phyloP scores from a whole-genome alignment of 1,140 invertebrate genomes.

The Drosophila nannoptera region DNA sequence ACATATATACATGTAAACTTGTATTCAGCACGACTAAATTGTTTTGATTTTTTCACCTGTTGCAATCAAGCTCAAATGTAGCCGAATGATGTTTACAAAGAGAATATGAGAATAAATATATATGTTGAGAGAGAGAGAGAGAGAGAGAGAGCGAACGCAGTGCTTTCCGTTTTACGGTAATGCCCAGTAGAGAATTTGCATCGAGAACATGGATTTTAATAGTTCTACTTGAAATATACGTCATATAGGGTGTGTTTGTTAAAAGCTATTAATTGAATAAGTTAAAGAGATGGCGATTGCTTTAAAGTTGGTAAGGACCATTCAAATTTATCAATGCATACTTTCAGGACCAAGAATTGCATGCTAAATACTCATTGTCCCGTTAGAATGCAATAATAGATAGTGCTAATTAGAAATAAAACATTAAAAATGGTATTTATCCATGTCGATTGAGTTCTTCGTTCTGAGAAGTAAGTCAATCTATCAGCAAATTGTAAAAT shows the following conservation, averaged over 20 bases:
- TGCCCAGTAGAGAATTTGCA: conserved; percentile 37
- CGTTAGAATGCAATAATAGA: too few species aligned
- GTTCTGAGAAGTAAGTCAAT: too few species aligned
- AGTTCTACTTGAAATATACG: neutral
- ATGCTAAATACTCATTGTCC: too few species aligned
- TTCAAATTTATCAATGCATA: neutral
- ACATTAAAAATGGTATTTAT: too few species aligned
- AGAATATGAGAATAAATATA: too few species aligned
- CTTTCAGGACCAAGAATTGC: neutral
- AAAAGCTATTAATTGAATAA: too few species aligned
- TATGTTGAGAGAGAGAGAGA: conserved; percentile 18
- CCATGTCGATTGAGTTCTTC: too few species aligned
- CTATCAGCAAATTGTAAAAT: too few species aligned
- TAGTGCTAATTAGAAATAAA: too few species aligned
- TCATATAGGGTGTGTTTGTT: too few species aligned
- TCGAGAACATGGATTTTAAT: conserved; percentile 4
- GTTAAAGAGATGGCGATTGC: neutral
- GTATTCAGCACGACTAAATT: conserved; percentile 48
- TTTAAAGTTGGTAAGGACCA: neutral
- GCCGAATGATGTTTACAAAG: neutral
- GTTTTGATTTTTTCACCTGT: conserved; percentile 36
- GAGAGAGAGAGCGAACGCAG: conserved; percentile 3
- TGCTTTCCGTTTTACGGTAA: neutral
- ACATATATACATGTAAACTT: conserved; percentile 35
- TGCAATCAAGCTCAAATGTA: conserved; percentile 26